Base-by-base conservation (phyloP, 2,797 vertebrate genomes). In the Cyclura pinguis region DNA sequence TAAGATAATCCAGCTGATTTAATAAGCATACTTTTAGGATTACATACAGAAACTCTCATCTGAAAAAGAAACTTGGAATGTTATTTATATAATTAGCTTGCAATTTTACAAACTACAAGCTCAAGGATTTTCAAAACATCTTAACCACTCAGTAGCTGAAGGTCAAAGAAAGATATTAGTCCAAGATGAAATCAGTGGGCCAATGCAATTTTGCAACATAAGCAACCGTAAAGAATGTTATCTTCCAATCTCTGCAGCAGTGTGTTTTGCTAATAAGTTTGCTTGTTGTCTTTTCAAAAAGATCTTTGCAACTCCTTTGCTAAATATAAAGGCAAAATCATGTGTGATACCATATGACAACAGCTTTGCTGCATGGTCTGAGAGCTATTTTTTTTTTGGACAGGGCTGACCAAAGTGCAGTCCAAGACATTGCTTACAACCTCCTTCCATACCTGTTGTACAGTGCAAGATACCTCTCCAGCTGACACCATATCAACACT, bases 181-280 rank as follows among this genome's bases (percentile, higher is more conserved):
- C 50, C 35, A 86, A 42, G 6, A 86, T 55, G 73, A 76, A 86
- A 76, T 42, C 22, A 57, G 9, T n/a, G n/a, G 52, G 24, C 24
- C 1, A 24, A 59, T 38, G 16, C 5, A 57, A 10, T 74, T 86
- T 86, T 86, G n/a, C 57, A 57, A 9, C 57, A 27, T 38, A 72
- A 86, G 84, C 50, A 57, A 57, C 32, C 12, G 24, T 74, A 38
- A 35, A 86, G 52, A 86, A 57, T 57, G 29, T 3, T 10, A 29
- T 84, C 62, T 84, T 69, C 64, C 83, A 69, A 14, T 62, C 64
- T 50, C 29, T 69, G 42, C 29, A 85, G 84, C 47, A 85, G 69
- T 69, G 35, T 20, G 62, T 86, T 59, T 86, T 77, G 24, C 55
- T 62, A 77, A 62, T 59, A 35, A 77, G 35, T 35, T 77, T 86